These are phyloP conservation scores for Scleropages formosus DNA, from an alignment of 2,797 vertebrate species.

Conservation along the genomic window DNA sequence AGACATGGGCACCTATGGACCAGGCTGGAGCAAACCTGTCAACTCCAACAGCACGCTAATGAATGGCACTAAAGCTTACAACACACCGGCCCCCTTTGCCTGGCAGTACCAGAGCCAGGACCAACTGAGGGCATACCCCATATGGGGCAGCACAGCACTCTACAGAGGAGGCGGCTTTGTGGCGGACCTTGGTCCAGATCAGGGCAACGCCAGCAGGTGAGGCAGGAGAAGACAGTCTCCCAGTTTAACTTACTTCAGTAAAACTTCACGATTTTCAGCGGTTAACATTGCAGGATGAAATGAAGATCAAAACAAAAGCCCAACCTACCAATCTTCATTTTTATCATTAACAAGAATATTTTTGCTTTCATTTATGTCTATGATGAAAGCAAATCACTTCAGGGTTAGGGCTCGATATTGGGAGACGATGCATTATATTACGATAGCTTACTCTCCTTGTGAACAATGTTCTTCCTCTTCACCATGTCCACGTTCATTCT, in stretches of 20 bases:
- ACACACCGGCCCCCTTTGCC: conserved; percentile 37
- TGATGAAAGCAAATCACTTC: too few relatives aligned
- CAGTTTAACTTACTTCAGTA: neutral
- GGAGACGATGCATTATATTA: neutral
- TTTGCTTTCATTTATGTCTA: too few relatives aligned
- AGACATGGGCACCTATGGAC: conserved; percentile 74
- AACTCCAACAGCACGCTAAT: conserved; percentile 53
- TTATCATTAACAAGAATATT: too few relatives aligned
- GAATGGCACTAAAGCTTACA: conserved; percentile 19
- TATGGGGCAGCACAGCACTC: conserved; percentile 79
- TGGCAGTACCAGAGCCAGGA: conserved; percentile 87
- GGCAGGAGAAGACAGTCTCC: neutral
- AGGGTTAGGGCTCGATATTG: too few relatives aligned
- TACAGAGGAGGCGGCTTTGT: conserved; percentile 89
- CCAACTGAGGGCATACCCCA: conserved; percentile 68
- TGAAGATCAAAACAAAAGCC: too few relatives aligned
- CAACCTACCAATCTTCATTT: too few relatives aligned
- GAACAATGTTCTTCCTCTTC: too few relatives aligned
- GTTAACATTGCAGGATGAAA: too few relatives aligned
- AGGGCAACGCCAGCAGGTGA: conserved; percentile 77
- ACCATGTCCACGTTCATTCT: neutral
- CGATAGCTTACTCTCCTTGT: neutral
- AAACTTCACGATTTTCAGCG: too few relatives aligned
- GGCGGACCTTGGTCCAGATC: conserved; percentile 76
- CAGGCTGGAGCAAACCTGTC: conserved; percentile 70